Conservation (phyloP, 1,140 invertebrate species). For the Tetraneura akinire region DNA sequence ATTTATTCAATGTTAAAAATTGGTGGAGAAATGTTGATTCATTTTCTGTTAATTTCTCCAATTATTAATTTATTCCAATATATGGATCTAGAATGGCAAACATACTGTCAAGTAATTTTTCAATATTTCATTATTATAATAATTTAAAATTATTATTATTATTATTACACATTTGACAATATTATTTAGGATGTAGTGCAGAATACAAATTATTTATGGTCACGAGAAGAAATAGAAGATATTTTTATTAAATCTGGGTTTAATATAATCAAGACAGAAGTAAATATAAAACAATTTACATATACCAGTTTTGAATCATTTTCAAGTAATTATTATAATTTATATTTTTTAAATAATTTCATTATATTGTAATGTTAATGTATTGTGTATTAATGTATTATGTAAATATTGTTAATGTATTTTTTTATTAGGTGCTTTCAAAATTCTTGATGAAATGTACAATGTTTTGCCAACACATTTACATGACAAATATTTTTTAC, state of each 20-base stretch:
- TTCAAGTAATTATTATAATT: constrained; percentile 21
- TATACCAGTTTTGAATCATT: constrained; percentile 2
- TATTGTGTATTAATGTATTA: too few species aligned
- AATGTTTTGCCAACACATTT: too few species aligned
- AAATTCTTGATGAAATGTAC: too few species aligned
- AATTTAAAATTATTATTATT: too few species aligned
- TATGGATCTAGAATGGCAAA: constrained; percentile 37
- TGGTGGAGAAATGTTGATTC: constrained; percentile 28
- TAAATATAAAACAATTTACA: constrained; percentile 18
- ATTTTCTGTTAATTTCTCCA: constrained; percentile 22
- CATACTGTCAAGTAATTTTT: constrained; percentile 29
- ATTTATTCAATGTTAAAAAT: constrained; percentile 28
- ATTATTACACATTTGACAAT: too few species aligned
- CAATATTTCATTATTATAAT: background rate
- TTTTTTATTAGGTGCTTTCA: too few species aligned
- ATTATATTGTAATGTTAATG: too few species aligned
- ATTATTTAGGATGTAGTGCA: too few species aligned
- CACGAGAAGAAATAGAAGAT: constrained; percentile 10
- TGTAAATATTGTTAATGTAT: too few species aligned
- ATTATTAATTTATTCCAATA: constrained; percentile 23
- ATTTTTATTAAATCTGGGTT: constrained; percentile 22
- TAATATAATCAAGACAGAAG: constrained; percentile 14
- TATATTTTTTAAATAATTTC: too few species aligned
- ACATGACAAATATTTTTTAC: too few species aligned
- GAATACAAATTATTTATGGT: background rate